Evolutionary conservation across 2,888 invertebrate genomes (phyloP).

Genomic region (Ormyrus rosae): DNA sequence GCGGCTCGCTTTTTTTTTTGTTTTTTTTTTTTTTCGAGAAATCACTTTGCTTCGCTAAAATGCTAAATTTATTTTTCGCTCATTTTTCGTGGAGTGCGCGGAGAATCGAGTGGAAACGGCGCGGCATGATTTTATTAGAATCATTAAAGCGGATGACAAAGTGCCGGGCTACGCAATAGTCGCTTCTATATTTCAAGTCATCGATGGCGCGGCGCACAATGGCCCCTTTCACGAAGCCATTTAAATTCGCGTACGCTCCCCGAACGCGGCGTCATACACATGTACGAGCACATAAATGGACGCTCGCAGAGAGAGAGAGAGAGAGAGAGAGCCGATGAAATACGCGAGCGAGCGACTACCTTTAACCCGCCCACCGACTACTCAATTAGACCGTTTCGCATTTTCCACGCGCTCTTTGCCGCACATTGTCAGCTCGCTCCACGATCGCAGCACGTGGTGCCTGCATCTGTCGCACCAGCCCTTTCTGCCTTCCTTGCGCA

Average conservation of each 20-base stretch:
- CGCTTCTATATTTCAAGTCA: conserved; percentile 29
- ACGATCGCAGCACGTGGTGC: conserved; percentile 67
- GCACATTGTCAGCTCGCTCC: conserved; percentile 62
- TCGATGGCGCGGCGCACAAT: conserved; percentile 39
- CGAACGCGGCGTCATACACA: not conserved
- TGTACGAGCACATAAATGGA: not conserved
- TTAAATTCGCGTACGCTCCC: conserved; percentile 40
- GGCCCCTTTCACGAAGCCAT: conserved; percentile 34
- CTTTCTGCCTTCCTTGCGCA: conserved; percentile 45
- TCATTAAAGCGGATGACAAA: conserved; percentile 40
- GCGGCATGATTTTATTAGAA: conserved; percentile 18
- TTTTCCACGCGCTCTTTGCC: conserved; percentile 65
- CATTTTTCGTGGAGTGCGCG: not conserved
- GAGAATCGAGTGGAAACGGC: not conserved
- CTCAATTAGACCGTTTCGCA: conserved; percentile 70
- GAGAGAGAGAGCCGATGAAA: conserved; percentile 29
- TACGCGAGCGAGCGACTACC: conserved; percentile 21
- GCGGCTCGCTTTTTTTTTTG: conserved; percentile 12
- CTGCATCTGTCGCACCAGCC: conserved; percentile 71
- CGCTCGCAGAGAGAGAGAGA: not conserved
- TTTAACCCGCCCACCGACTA: conserved; percentile 63
- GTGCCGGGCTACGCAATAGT: conserved; percentile 14
- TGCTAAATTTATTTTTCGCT: not conserved
- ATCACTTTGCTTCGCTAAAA: conserved; percentile 57
- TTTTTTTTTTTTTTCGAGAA: conserved; percentile 58